Evolutionary conservation across 2,888 invertebrate genomes (phyloP).

Genomic region (Meiosimyza platycephala): DNA sequence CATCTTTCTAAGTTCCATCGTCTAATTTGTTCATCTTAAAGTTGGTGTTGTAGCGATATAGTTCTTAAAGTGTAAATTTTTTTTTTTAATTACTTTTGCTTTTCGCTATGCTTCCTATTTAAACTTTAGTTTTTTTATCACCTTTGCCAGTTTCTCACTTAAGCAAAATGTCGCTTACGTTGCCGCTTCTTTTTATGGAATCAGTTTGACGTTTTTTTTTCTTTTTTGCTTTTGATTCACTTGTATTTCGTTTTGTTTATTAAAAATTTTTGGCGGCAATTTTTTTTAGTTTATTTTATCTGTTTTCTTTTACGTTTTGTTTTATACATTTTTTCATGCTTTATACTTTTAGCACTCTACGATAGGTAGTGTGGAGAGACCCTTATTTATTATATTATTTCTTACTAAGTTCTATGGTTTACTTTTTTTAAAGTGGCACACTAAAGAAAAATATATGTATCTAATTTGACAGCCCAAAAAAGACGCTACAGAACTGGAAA

Average conservation of each 20-base stretch:
- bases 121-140: neutral
- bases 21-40: neutral
- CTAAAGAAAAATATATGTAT: neutral
- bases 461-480: neutral
- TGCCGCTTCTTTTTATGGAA: neutral
- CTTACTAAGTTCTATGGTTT: neutral
- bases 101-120: neutral
- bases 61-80: neutral
- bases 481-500: too few relatives aligned
- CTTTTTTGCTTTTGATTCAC: constrained; percentile 1
- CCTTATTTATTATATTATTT: neutral
- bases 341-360: neutral
- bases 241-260: neutral
- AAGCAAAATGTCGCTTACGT: neutral
- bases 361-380: neutral
- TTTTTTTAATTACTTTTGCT: neutral
- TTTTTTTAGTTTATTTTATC: neutral
- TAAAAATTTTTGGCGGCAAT: constrained; percentile 11
- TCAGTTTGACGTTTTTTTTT: constrained; percentile 1
- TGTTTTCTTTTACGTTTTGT: neutral
- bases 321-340: constrained; percentile 1
- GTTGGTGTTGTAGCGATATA: constrained; percentile 2
- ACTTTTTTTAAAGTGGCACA: too few relatives aligned
- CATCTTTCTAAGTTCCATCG: neutral
- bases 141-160: neutral